phyloP scores from a whole-genome alignment of 2,888 invertebrate species.

The Apodemia zela region DNA sequence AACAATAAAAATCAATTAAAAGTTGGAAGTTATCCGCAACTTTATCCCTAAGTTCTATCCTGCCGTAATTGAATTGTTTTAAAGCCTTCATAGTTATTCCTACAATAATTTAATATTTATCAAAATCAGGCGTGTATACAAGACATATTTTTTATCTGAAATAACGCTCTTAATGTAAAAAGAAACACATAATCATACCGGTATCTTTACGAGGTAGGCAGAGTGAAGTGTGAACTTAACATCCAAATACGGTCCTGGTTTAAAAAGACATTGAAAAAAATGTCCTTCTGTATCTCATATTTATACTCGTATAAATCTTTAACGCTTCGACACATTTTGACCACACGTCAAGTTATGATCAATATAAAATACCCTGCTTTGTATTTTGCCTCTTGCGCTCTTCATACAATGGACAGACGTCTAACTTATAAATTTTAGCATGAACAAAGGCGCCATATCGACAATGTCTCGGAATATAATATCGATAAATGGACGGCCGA shows the following conservation, averaged over 20 bases:
- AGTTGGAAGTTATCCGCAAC: too few relatives aligned
- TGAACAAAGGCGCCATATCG: constrained; percentile 77
- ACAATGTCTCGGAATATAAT: constrained; percentile 66
- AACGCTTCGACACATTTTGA: constrained; percentile 76
- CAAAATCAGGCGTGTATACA: too few relatives aligned
- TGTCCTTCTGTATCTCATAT: constrained; percentile 40
- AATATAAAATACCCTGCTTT: constrained; percentile 65
- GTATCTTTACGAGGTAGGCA: background rate
- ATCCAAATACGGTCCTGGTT: background rate
- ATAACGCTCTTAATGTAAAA: too few relatives aligned
- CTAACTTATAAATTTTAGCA: constrained; percentile 76
- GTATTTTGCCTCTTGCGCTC: constrained; percentile 50
- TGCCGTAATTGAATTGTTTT: too few relatives aligned
- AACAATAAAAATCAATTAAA: too few relatives aligned
- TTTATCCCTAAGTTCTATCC: too few relatives aligned
- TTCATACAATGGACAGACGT: constrained; percentile 61
- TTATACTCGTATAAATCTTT: constrained; percentile 61
- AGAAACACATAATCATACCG: background rate
- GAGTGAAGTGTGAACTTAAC: background rate
- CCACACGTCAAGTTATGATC: constrained; percentile 74
- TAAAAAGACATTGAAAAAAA: constrained; percentile 34
- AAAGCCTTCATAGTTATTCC: too few relatives aligned
- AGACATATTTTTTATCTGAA: too few relatives aligned
- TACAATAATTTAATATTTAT: too few relatives aligned
- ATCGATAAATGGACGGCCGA: constrained; percentile 58